Evolutionary conservation across 2,113 vertebrate species (phyloP), one percentile per base, ranked within the genome.

Genomic region (Tenrec ecaudatus): DNA sequence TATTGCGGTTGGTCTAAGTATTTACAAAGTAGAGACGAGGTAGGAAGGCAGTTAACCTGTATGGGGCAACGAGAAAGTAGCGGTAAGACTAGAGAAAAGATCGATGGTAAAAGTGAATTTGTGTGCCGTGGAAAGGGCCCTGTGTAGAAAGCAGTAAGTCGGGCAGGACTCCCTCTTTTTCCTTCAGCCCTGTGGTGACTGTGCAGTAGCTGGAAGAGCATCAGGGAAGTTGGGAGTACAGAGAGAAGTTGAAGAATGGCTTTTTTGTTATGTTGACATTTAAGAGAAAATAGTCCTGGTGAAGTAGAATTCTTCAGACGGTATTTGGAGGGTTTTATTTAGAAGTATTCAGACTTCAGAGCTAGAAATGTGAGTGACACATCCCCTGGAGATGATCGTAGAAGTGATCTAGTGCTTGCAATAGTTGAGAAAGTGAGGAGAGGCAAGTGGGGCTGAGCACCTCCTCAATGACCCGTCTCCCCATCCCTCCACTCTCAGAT

Each of bases 201-300:
- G 75, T 36, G 40, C 2, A 0, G 12, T 20, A 31, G 31, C 27
- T 75, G 9, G 2, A 0, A 38, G 47, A 31, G 0, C 36, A 57
- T 3, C 9, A 0, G 27, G 40, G 3, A 47, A 4, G 2, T 64
- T 6, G 0, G 8, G 27, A 27, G 29, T 57, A 0, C 36, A 9
- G 17, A 40, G 19, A 38, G 71, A 33, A 19, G 31, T 9, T 2
- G 58, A 17, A 10, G 10, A 36, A 23, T 5, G 20, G 25, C 22
- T 66, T 71, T 53, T 19, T 53, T 53, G 11, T 9, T 89, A 20
- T 10, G 23, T 27, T 33, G 31, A 25, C 25, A 73, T 68, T 60
- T 36, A 62, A n/a, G 68, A 53, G 36, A 29, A 66, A 86, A 22
- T 40, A 22, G 36, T 43, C 4, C 25, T 53, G 47, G 16, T 47